A percentile compares a stretch with the other conserved stretches of the same genome.
These are phyloP conservation scores for Distichodus sexfasciatus DNA, from an alignment of 2,797 vertebrate genomes.

Conservation along the genomic window DNA sequence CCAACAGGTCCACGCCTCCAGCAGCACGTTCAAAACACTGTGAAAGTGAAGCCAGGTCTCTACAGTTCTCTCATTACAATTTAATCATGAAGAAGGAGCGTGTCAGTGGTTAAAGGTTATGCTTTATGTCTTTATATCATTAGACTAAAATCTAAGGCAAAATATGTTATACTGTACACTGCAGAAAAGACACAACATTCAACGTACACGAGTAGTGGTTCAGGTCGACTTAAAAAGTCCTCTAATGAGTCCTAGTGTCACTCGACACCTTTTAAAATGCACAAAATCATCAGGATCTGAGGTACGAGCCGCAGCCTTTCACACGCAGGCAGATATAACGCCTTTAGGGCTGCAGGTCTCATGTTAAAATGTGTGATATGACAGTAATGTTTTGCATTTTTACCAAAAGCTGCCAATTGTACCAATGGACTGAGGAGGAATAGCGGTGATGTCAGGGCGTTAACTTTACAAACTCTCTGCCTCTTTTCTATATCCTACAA, in stretches of 20 bases:
- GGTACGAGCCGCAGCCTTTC: slow-evolving; percentile 38
- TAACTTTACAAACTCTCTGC: too few species aligned
- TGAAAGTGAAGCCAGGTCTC: slow-evolving; percentile 51
- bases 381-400: too few species aligned
- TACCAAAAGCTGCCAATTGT: too few species aligned
- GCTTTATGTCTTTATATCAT: slow-evolving; percentile 16
- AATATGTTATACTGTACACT: slow-evolving; percentile 63
- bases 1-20: background rate
- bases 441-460: too few species aligned
- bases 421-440: too few species aligned
- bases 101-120: slow-evolving; percentile 34
- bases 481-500: too few species aligned
- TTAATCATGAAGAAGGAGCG: background rate
- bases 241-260: too few species aligned
- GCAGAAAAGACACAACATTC: slow-evolving; percentile 59
- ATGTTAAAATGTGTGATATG: too few species aligned
- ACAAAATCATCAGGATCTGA: slow-evolving; percentile 35
- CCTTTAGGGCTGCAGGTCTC: too few species aligned
- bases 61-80: slow-evolving; percentile 39
- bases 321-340: slow-evolving; percentile 19
- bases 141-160: slow-evolving; percentile 52
- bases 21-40: background rate
- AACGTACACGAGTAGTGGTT: slow-evolving; percentile 45
- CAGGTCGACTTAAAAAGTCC: slow-evolving; percentile 29
- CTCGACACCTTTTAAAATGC: slow-evolving; percentile 22